Evolutionary conservation across 2,113 vertebrate genomes (phyloP).

Genomic region (Nothobranchius furzeri): DNA sequence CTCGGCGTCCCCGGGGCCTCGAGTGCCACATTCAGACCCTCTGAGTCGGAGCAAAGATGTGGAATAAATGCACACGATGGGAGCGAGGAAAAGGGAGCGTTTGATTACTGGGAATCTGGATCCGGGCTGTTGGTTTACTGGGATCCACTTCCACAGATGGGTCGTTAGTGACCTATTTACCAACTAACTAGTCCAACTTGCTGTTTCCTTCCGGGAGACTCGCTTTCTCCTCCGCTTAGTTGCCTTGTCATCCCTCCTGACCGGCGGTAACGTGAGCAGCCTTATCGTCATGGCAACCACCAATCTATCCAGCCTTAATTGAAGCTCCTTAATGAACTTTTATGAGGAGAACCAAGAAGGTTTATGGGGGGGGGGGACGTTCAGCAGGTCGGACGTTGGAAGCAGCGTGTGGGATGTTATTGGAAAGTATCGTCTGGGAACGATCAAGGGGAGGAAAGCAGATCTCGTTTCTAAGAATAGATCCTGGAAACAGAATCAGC

Average conservation of each 20-base stretch:
- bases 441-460: neutral
- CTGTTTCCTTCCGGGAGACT: neutral
- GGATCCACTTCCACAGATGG: neutral
- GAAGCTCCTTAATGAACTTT: slow-evolving; percentile 51
- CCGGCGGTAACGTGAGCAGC: slow-evolving; percentile 26
- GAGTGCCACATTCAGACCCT: slow-evolving; percentile 10
- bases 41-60: slow-evolving; percentile 13
- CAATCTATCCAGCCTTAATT: slow-evolving; percentile 48
- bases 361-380: slow-evolving; percentile 23
- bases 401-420: slow-evolving; percentile 7
- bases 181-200: neutral
- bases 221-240: neutral
- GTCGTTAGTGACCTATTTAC: neutral
- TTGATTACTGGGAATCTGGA: slow-evolving; percentile 1
- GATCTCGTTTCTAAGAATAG: slow-evolving; percentile 70
- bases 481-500: slow-evolving; percentile 48
- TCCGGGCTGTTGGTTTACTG: neutral
- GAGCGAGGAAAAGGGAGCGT: neutral
- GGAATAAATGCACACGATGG: slow-evolving; percentile 37
- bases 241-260: neutral
- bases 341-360: slow-evolving; percentile 33
- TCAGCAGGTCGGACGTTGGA: slow-evolving; percentile 28
- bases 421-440: slow-evolving; percentile 10
- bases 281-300: slow-evolving; percentile 25
- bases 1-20: slow-evolving; percentile 24